A percentile compares a stretch with the other conserved stretches of the same genome.
Evolutionary conservation across 2,113 vertebrate genomes (phyloP).

Genomic region (Phoxinus phoxinus): DNA sequence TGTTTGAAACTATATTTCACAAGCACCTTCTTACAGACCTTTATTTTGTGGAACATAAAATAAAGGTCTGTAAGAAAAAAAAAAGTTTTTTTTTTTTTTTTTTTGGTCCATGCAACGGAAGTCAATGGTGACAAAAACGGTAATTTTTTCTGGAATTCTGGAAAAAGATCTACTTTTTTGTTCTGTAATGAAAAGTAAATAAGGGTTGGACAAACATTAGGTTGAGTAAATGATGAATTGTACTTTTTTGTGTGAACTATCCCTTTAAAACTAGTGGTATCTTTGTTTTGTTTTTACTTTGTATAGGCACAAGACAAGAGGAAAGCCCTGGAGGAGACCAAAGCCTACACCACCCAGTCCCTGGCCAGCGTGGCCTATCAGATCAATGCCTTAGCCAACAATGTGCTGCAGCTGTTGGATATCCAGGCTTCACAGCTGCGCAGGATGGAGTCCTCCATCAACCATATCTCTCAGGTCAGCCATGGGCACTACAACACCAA

Average conservation of each 20-base stretch:
- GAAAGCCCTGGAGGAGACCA: constrained; percentile 99
- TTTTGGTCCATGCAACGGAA: background rate
- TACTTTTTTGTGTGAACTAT: background rate
- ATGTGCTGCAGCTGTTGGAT: constrained; percentile 97
- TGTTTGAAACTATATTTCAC: background rate
- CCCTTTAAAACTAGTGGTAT: background rate
- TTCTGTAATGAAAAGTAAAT: background rate
- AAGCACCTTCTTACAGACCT: background rate
- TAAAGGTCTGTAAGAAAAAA: no score
- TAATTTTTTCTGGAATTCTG: no score
- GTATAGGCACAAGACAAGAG: constrained; percentile 96
- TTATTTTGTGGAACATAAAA: background rate
- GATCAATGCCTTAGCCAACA: constrained; percentile 99
- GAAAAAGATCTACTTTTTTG: background rate
- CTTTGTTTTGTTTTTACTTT: constrained; percentile 20
- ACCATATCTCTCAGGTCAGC: constrained; percentile 82
- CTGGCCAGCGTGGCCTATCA: constrained; percentile 99
- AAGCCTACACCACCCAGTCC: constrained; percentile 98
- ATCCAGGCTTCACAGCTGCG: constrained; percentile 98
- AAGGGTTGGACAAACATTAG: background rate
- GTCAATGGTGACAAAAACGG: background rate
- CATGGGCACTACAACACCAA: background rate
- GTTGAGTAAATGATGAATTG: background rate
- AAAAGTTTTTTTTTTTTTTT: background rate
- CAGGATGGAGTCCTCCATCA: constrained; percentile 99